Percentiles rank a stretch among this genome's conserved stretches.
Evolutionary conservation across 2,113 vertebrate species (phyloP).

Genomic region (Casuarius casuarius): DNA sequence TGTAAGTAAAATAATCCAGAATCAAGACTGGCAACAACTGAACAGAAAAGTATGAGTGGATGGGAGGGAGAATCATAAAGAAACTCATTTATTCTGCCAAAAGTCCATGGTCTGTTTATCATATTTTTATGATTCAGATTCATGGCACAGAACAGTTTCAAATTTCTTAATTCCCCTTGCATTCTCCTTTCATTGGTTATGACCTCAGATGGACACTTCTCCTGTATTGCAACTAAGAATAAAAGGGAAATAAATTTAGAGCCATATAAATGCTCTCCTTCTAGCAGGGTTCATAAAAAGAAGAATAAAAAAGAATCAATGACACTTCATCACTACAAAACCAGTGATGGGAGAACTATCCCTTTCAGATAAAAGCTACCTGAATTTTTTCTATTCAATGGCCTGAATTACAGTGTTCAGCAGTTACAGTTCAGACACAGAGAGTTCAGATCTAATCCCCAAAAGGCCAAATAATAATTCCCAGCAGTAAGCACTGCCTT

Average conservation of each 20-base stretch:
- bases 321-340: not conserved
- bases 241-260: slow-evolving; percentile 33
- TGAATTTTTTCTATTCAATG: not conserved
- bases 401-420: not conserved
- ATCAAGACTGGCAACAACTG: not conserved
- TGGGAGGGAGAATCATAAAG: not conserved
- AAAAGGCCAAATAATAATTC: not conserved
- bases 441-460: not conserved
- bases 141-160: not conserved
- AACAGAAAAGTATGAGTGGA: not conserved
- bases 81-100: not conserved
- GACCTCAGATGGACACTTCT: not conserved
- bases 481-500: not conserved
- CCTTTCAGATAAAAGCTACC: not conserved
- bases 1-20: not conserved
- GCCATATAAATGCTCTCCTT: not conserved
- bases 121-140: not conserved
- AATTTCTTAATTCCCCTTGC: not conserved
- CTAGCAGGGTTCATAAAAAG: slow-evolving; percentile 20
- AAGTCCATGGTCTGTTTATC: not conserved
- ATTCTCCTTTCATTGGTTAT: not conserved
- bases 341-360: not conserved
- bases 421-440: not conserved
- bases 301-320: not conserved
- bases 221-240: not conserved